Evolutionary conservation across 2,888 invertebrate species (phyloP), one percentile per base, ranked within the genome.

Genomic region (Ametastegia equiseti): DNA sequence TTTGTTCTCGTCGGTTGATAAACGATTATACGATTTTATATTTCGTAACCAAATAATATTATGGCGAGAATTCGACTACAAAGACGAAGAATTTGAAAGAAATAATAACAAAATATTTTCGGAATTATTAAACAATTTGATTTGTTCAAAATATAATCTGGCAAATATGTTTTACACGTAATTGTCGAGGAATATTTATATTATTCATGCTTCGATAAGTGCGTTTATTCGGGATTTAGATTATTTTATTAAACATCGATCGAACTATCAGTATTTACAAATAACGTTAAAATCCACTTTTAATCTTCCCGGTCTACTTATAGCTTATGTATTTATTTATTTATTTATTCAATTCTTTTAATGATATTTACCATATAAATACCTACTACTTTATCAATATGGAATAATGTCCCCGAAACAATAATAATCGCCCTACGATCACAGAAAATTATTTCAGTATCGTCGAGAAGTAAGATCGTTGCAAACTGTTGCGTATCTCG

Each of bases 201-300:
- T 23, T 33, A 63, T 45, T 11, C 15, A 63, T 63, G 30, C 63
- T 63, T 33, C 15, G 13, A n/a, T 23, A 63, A 63, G 19, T 9
- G 42, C 42, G 9, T 67, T 39, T 67, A 39, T 33, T 39, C 23
- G n/a, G n/a, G 36, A 19, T 39, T 67, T 23, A n/a, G 39, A 23
- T n/a, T 71, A 39, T 13, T 30, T 47, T 50, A 71, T 47, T 33
- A 71, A 47, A 71, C 71, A 73, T 73, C 50, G 42, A 50, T 33
- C 54, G 47, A 73, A 73, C 50, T 33, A 19, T 50, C 19, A 42
- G 45, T 45, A 45, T 71, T 27, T 71, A 45, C 69, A 45, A 71
- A 47, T 71, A 19, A 71, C 69, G 30, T 45, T 36, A 39, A 67
- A 67, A 39, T 67, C 19, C 19, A 36, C 27, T 19, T n/a, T n/a